phyloP scores from a whole-genome alignment of 1,140 invertebrate genomes.

The Euura lappo region DNA sequence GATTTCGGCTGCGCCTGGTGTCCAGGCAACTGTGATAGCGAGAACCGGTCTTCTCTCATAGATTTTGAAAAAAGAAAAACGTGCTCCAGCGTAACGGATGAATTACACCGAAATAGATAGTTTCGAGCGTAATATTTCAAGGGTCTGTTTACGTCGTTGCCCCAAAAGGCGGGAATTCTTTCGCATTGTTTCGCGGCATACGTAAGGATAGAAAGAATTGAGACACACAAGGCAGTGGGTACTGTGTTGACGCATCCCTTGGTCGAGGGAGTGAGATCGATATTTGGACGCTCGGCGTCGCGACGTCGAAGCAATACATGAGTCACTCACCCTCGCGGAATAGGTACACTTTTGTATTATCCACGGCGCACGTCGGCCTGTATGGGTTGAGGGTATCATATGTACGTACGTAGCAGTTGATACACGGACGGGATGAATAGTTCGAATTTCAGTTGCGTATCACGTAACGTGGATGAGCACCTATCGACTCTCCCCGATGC shows the following conservation, averaged over 20 bases:
- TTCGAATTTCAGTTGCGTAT: constrained; percentile 1
- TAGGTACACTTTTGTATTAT: constrained; percentile 10
- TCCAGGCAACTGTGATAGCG: not conserved
- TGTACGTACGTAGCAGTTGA: not conserved
- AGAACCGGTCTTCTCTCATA: not conserved
- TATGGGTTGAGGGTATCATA: not conserved
- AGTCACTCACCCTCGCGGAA: constrained; percentile 54
- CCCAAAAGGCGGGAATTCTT: no score
- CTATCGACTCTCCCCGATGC: no score
- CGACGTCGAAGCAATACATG: constrained; percentile 54
- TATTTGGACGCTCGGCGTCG: constrained; percentile 52
- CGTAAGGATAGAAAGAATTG: no score
- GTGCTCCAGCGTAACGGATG: no score
- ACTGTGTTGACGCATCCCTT: not conserved
- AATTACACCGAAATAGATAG: no score
- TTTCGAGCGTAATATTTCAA: no score
- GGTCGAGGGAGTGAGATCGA: constrained; percentile 44
- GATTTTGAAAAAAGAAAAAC: no score
- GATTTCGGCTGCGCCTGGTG: not conserved
- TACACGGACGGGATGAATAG: not conserved
- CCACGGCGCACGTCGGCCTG: not conserved
- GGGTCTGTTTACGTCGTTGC: no score
- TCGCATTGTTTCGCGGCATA: no score
- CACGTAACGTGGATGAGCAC: not conserved
- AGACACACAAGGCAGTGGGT: not conserved